Base-by-base conservation (phyloP, 2,797 vertebrate genomes). In the Decapterus maruadsi region DNA sequence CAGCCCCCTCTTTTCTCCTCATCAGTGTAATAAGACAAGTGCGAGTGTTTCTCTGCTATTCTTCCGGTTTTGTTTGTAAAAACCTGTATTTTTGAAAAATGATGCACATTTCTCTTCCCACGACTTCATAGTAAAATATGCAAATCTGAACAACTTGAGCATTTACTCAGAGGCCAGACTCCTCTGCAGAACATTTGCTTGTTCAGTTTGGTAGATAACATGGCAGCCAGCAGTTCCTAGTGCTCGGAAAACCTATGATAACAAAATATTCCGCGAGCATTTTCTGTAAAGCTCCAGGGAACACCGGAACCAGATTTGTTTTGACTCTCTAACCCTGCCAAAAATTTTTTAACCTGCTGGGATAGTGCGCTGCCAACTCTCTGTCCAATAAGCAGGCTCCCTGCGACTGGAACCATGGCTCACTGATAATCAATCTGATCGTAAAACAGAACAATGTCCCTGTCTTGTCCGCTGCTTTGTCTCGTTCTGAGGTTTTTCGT, bases 31-130 rank as follows among this genome's bases (percentile, higher is more conserved):
- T 60, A 65, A 67, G 55, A 45, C 29, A 68, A 68, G 53, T 2
- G 13, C 63, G 9, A 73, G 48, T 72, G 14, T 87, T 53, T 75
- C 11, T 69, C 11, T 56, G 31, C 59, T 34, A 8, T 16, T 55
- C n/a, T 31, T 4, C 62, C 34, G 2, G 2, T 55, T 72, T 38
- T 0, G 22, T 59, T 54, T 50, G 13, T 40, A 22, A 34, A 51
- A 65, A 36, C 34, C 34, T 8, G 34, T 36, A 36, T 36, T 36
- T 36, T 36, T 36, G 34, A 42, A 20, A 45, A n/a, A 51, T 51
- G 3, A 22, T 51, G 50, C 50, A 26, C 8, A 50, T 20, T 50
- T 13, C 13, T 53, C 22, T 51, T 20, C 12, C 31, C 31, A 34
- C 31, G 8, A 36, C 6, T 36, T 36, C 1, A 36, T 36, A 36